Base-by-base conservation (phyloP, 2,888 invertebrate genomes). In the Cerastis leucographa region DNA sequence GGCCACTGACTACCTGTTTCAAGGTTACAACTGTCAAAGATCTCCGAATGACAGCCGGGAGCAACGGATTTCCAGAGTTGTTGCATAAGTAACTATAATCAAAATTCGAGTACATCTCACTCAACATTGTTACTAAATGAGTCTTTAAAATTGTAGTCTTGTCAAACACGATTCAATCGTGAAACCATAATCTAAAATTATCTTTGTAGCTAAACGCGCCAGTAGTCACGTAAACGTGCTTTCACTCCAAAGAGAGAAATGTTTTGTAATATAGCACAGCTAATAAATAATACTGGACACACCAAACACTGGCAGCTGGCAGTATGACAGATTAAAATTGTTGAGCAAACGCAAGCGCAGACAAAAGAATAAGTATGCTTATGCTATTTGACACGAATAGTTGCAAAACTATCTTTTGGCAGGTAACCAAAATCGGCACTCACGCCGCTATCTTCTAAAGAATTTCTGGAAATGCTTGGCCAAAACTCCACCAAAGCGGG, bases 181-280 rank as follows among this genome's bases (percentile, higher is more conserved):
- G 44, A 84, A 68, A 68, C 44, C 42, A 64, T 46, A 40, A 49
- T 68, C 62, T 81, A 85, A 84, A 81, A 81, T 75, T 81, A 85
- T 82, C 62, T 69, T 22, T 61, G 25, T 42, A 29, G 65, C 46
- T 62, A 71, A 70, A 54, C n/a, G n/a, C 56, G 25, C 54, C 56
- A 77, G 69, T 73, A 77, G 69, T 74, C 75, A 71, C 69, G 65
- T n/a, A n/a, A n/a, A n/a, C n/a, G n/a, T n/a, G n/a, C n/a, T n/a
- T n/a, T n/a, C 14, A 0, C 46, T 4, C 14, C 14, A 12, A 49
- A 7, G 49, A 49, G 17, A 49, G 7, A 19, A 19, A 46, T 19
- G 17, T 19, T 49, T 49, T 49, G 22, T 49, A 49, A 7, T 49
- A 49, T 9, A 11, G 11, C 11, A n/a, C 4, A 54, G 11, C n/a